Conservation (phyloP, 2,797 vertebrate species). For the Poeciliopsis paucimaculata region DNA sequence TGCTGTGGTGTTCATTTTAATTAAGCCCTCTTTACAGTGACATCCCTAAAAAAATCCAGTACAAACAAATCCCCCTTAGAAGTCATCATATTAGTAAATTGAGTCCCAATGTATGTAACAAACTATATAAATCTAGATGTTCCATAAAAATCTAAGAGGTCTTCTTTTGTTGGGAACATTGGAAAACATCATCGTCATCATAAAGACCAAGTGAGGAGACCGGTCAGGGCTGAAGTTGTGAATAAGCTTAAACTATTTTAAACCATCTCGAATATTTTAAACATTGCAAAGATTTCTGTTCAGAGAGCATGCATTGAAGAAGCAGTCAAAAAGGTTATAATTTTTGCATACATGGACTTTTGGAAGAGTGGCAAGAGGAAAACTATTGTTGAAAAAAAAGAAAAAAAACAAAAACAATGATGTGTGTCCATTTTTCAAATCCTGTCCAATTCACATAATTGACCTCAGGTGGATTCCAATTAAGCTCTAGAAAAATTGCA, state of each 20-base stretch:
- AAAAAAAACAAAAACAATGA: not conserved
- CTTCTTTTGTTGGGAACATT: not conserved
- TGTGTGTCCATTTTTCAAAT: not conserved
- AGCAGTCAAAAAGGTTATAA: no score
- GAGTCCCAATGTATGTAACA: not conserved
- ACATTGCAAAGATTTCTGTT: not conserved
- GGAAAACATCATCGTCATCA: not conserved
- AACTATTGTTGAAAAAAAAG: not conserved
- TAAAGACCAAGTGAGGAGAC: not conserved
- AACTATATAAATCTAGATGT: not conserved
- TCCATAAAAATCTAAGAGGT: not conserved
- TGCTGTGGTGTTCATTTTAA: not conserved
- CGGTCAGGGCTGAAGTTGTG: not conserved
- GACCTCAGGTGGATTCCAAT: no score
- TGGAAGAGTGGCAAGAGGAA: not conserved
- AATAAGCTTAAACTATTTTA: not conserved
- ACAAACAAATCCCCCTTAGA: not conserved
- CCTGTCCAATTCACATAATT: no score
- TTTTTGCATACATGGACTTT: no score
- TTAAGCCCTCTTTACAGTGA: not conserved
- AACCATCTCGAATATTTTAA: not conserved
- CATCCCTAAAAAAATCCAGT: not conserved
- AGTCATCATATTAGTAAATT: not conserved
- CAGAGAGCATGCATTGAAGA: no score
- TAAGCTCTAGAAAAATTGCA: not conserved